phyloP scores from a whole-genome alignment of 2,888 invertebrate genomes.

The Schrankia costaestrigalis region DNA sequence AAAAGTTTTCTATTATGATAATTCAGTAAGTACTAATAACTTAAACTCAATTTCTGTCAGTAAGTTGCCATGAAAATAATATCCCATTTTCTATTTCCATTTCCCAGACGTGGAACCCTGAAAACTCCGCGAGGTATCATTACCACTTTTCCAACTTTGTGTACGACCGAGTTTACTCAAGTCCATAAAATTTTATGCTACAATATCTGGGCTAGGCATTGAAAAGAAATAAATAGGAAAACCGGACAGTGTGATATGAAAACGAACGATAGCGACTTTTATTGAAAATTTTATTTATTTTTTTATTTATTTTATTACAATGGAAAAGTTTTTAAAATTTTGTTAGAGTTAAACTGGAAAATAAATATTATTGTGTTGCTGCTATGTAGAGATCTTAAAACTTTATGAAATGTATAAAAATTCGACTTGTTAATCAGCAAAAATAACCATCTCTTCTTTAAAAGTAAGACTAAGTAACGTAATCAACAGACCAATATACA shows the following conservation, averaged over 20 bases:
- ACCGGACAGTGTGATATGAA: constrained; percentile 16
- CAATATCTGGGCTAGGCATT: constrained; percentile 32
- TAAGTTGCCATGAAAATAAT: constrained; percentile 15
- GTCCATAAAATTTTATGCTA: constrained; percentile 40
- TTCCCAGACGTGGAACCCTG: constrained; percentile 11
- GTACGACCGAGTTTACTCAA: constrained; percentile 26
- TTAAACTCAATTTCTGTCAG: no score
- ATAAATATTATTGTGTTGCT: no score
- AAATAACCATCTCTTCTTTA: no score
- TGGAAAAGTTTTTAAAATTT: no score
- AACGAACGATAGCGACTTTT: constrained; percentile 14
- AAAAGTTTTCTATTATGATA: no score
- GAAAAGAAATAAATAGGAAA: constrained; percentile 19
- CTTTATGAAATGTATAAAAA: no score
- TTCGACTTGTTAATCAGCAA: no score
- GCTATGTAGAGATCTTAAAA: no score
- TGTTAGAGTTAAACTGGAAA: no score
- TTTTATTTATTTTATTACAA: background rate
- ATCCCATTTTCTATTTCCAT: constrained; percentile 12
- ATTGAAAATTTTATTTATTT: constrained; percentile 1
- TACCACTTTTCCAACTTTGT: constrained; percentile 28
- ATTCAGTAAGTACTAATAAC: no score
- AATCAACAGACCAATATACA: no score
- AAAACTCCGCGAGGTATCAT: constrained; percentile 18
- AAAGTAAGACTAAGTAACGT: no score